These are phyloP conservation scores for Sebastes variabilis DNA, from an alignment of 2,797 vertebrate genomes.

Conservation along the genomic window DNA sequence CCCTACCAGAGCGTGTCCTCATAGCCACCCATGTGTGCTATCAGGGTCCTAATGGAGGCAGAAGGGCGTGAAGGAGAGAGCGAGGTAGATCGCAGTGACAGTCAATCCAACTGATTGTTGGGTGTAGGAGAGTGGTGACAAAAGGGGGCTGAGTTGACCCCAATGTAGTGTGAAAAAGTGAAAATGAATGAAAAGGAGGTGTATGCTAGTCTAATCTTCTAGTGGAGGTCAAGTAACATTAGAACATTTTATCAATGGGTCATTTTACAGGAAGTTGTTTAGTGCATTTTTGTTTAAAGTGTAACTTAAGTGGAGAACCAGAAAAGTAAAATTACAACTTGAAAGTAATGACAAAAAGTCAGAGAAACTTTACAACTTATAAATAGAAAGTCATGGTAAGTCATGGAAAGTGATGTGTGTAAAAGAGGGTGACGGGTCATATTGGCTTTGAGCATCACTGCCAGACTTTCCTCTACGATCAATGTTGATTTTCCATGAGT, in stretches of 20 bases:
- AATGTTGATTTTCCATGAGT: constrained; percentile 47
- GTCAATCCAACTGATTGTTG: constrained; percentile 63
- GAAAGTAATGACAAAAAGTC: neutral
- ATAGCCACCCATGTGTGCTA: constrained; percentile 31
- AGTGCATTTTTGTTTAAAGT: neutral
- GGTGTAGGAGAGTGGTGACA: constrained; percentile 1
- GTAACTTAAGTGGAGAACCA: neutral
- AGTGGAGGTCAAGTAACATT: neutral
- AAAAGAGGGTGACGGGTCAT: neutral
- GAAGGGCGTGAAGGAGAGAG: constrained; percentile 90
- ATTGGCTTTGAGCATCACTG: constrained; percentile 17
- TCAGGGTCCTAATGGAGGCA: constrained; percentile 85
- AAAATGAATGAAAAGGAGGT: neutral
- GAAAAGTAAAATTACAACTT: neutral
- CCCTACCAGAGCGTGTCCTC: constrained; percentile 46
- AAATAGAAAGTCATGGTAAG: neutral
- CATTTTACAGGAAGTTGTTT: neutral
- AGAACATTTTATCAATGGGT: neutral
- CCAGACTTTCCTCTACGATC: constrained; percentile 17
- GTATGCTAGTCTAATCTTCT: neutral
- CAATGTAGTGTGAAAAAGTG: neutral
- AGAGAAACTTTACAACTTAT: neutral
- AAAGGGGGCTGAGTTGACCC: constrained; percentile 21
- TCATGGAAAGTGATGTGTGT: neutral
- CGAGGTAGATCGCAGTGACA: constrained; percentile 58